These are phyloP conservation scores for Netelia fuscicornis DNA, from an alignment of 2,888 invertebrate genomes.

Conservation along the genomic window DNA sequence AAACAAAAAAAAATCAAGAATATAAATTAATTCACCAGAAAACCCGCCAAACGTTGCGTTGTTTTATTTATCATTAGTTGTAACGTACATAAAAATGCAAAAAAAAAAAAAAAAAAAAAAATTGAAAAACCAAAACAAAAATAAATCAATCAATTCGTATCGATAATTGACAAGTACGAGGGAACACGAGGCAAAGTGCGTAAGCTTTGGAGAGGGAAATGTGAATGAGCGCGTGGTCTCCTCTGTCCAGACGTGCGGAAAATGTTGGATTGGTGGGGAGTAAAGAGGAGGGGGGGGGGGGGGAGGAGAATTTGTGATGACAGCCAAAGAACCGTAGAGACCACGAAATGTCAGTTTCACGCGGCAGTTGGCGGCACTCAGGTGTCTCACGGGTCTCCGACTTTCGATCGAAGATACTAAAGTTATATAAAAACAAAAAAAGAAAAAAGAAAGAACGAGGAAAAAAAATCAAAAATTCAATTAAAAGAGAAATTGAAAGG, in stretches of 20 bases:
- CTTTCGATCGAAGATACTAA: constrained; percentile 9
- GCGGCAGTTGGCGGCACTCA: constrained; percentile 73
- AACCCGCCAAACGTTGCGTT: too few relatives aligned
- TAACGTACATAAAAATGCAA: too few relatives aligned
- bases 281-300: constrained; percentile 61
- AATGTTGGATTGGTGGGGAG: too few relatives aligned
- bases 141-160: too few relatives aligned
- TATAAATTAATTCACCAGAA: too few relatives aligned
- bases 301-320: constrained; percentile 78
- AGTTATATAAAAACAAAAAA: not conserved
- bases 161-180: too few relatives aligned
- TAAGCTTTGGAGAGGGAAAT: constrained; percentile 46
- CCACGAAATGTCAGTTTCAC: constrained; percentile 78
- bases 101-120: too few relatives aligned
- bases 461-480: not conserved
- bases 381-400: constrained; percentile 55
- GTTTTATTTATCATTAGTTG: too few relatives aligned
- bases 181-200: too few relatives aligned
- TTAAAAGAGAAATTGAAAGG: not conserved
- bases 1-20: too few relatives aligned
- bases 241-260: too few relatives aligned
- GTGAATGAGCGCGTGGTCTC: constrained; percentile 55
- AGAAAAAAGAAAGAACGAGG: not conserved
- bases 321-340: constrained; percentile 75
- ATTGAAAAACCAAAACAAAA: too few relatives aligned